phyloP scores from a whole-genome alignment of 2,888 invertebrate species.

The Perithous albicinctus region DNA sequence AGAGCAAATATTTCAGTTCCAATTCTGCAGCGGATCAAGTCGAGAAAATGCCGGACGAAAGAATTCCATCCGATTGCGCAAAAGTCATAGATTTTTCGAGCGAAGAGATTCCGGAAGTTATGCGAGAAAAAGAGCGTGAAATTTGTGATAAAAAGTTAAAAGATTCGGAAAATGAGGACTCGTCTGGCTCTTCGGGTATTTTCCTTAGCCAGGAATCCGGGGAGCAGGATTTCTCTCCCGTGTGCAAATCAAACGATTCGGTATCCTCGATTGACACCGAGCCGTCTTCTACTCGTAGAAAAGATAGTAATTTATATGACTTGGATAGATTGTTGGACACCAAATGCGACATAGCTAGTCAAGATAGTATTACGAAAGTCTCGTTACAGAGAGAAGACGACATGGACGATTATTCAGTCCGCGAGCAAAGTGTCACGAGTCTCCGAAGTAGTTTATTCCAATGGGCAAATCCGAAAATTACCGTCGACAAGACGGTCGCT shows the following conservation, averaged over 20 bases:
- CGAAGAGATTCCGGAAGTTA: background rate
- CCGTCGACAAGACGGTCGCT: slow-evolving; percentile 8
- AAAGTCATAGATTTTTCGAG: background rate
- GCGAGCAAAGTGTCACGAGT: slow-evolving; percentile 2
- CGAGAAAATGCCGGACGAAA: slow-evolving; percentile 33
- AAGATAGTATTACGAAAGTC: background rate
- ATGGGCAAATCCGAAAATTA: slow-evolving; percentile 69
- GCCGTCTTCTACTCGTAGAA: slow-evolving; percentile 32
- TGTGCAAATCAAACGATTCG: background rate
- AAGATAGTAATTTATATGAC: slow-evolving; percentile 12
- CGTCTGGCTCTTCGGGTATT: slow-evolving; percentile 55
- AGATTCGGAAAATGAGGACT: slow-evolving; percentile 26
- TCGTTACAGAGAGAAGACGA: background rate
- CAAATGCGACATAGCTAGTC: slow-evolving; percentile 26
- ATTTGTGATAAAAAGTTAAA: slow-evolving; percentile 33
- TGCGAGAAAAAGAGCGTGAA: background rate
- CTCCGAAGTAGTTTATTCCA: slow-evolving; percentile 64
- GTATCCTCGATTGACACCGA: slow-evolving; percentile 13
- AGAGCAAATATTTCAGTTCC: slow-evolving; percentile 80
- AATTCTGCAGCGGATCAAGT: slow-evolving; percentile 36
- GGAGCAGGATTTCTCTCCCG: slow-evolving; percentile 4
- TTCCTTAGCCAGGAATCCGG: slow-evolving; percentile 28
- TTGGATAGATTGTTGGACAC: slow-evolving; percentile 40
- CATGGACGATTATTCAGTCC: slow-evolving; percentile 30
- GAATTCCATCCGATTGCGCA: background rate